These are phyloP conservation scores for Teleogryllus oceanicus DNA, from an alignment of 2,888 invertebrate species.

Conservation along the genomic window DNA sequence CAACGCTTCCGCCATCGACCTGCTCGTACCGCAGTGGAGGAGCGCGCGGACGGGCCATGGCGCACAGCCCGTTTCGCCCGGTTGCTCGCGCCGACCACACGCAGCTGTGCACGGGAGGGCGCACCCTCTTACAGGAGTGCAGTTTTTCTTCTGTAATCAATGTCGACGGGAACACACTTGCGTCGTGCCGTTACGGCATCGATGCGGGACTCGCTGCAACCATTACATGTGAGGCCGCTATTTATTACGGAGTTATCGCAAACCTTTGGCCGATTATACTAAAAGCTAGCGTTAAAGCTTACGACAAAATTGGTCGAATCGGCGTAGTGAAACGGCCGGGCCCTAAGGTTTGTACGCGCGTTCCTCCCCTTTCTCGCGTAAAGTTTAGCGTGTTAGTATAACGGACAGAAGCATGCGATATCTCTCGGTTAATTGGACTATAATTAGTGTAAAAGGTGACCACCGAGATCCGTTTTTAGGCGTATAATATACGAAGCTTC, in stretches of 20 bases:
- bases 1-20: background rate
- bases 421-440: background rate
- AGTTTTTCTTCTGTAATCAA: background rate
- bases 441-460: background rate
- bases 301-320: slow-evolving; percentile 18
- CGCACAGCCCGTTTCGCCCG: no score
- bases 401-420: background rate
- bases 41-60: no score
- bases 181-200: background rate
- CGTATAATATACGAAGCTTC: no score
- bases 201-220: background rate
- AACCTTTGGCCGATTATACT: background rate
- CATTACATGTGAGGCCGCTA: background rate
- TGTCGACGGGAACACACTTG: background rate
- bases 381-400: background rate
- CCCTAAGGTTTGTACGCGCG: background rate
- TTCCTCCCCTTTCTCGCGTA: slow-evolving; percentile 18
- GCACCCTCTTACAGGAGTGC: no score
- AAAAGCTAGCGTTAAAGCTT: slow-evolving; percentile 6
- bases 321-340: background rate
- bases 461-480: no score
- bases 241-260: background rate
- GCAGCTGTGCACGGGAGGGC: no score
- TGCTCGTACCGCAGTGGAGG: no score
- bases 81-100: no score